A percentile compares a stretch with the other conserved stretches of the same genome.
Evolutionary conservation across 2,888 invertebrate species (phyloP).

Genomic region (Glaucopsyche alexis): DNA sequence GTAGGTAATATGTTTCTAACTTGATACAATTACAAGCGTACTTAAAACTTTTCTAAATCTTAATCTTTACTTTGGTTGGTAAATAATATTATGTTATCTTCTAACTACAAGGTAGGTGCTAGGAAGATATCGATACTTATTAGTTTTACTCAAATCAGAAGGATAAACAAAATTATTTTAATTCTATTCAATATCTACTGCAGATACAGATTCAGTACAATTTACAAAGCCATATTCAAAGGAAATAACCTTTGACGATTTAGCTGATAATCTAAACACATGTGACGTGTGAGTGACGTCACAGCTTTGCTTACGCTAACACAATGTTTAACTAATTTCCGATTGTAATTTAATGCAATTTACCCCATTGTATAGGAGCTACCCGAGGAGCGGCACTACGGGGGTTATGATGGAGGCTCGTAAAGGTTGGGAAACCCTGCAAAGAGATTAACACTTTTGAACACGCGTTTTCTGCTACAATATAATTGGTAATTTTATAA

Average conservation of each 20-base stretch:
- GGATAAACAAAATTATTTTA: no score
- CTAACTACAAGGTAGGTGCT: no score
- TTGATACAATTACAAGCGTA: no score
- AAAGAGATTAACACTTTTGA: neutral
- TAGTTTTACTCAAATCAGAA: no score
- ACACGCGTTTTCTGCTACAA: no score
- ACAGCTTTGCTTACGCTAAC: constrained; percentile 6
- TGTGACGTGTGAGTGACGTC: constrained; percentile 22
- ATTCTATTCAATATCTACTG: neutral
- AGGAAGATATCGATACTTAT: no score
- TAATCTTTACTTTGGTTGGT: no score
- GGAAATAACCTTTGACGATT: constrained; percentile 1
- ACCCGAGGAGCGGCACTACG: neutral
- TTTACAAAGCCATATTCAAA: neutral
- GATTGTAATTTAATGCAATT: constrained; percentile 20
- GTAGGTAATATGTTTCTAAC: neutral
- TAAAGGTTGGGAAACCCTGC: neutral
- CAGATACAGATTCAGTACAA: neutral
- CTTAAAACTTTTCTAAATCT: no score
- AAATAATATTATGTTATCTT: no score
- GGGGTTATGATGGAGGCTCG: neutral
- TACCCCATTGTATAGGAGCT: neutral
- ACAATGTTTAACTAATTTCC: constrained; percentile 15
- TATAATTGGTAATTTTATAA: no score
- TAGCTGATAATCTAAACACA: neutral